Conservation (phyloP, 2,113 vertebrate species). For the Protobothrops flavoviridis region DNA sequence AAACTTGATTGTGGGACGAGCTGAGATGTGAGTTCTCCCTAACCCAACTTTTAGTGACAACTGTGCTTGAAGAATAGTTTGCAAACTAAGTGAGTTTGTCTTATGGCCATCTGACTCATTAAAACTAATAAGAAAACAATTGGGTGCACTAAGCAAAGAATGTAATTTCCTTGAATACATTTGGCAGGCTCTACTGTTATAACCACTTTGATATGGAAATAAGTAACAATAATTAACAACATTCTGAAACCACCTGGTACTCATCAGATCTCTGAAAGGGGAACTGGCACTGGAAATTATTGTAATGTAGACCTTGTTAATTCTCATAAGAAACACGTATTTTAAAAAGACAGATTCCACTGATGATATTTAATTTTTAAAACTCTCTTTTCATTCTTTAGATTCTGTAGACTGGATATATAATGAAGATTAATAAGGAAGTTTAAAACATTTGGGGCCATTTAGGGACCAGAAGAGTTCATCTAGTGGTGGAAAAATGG, state of each 20-base stretch:
- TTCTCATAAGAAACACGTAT: background rate
- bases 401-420: background rate
- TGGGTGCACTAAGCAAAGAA: background rate
- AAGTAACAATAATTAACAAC: background rate
- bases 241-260: background rate
- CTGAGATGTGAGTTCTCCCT: background rate
- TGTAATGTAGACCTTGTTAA: background rate
- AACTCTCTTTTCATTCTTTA: background rate
- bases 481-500: background rate
- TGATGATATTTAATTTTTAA: background rate
- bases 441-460: background rate
- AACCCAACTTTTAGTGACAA: background rate
- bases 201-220: background rate
- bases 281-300: background rate
- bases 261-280: background rate
- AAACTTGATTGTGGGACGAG: background rate
- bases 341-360: background rate
- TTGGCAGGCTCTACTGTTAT: background rate
- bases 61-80: background rate
- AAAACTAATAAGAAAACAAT: background rate
- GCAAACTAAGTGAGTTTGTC: background rate
- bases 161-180: background rate
- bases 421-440: background rate
- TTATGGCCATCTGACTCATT: constrained; percentile 8
- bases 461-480: background rate